phyloP scores from a whole-genome alignment of 2,113 vertebrate genomes.

The Corynorhinus townsendii region DNA sequence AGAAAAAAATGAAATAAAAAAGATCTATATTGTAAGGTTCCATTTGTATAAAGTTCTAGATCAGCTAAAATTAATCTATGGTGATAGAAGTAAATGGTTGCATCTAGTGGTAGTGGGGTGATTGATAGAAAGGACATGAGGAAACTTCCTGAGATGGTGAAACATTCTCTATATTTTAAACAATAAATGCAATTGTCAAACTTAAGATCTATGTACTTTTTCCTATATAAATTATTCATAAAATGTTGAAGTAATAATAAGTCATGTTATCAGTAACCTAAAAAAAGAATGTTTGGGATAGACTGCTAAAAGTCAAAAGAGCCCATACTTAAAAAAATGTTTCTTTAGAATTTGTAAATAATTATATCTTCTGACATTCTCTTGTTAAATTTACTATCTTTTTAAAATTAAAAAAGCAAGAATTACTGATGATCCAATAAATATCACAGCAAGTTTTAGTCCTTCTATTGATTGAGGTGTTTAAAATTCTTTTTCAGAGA shows the following conservation, averaged over 20 bases:
- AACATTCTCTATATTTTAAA: neutral
- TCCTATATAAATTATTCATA: neutral
- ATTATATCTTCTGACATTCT: conserved; percentile 54
- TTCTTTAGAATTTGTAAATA: conserved; percentile 41
- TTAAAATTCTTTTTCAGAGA: conserved; percentile 78
- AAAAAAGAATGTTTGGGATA: neutral
- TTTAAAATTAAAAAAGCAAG: conserved; percentile 69
- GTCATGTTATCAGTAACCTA: neutral
- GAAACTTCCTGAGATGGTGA: neutral
- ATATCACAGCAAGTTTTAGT: conserved; percentile 75
- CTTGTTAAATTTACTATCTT: conserved; percentile 69
- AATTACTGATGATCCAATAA: conserved; percentile 69
- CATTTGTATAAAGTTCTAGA: neutral
- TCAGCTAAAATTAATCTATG: neutral
- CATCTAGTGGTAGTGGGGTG: neutral
- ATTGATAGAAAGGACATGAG: neutral
- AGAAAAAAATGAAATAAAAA: neutral
- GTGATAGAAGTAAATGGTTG: neutral
- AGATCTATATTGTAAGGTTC: neutral
- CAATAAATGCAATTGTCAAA: neutral
- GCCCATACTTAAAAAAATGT: neutral
- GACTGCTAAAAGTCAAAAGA: neutral
- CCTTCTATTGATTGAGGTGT: conserved; percentile 68
- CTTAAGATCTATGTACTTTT: neutral
- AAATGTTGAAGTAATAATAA: conserved; percentile 14